Base-by-base conservation (phyloP, 2,113 vertebrate genomes). In the Beaufortia kweichowensis region DNA sequence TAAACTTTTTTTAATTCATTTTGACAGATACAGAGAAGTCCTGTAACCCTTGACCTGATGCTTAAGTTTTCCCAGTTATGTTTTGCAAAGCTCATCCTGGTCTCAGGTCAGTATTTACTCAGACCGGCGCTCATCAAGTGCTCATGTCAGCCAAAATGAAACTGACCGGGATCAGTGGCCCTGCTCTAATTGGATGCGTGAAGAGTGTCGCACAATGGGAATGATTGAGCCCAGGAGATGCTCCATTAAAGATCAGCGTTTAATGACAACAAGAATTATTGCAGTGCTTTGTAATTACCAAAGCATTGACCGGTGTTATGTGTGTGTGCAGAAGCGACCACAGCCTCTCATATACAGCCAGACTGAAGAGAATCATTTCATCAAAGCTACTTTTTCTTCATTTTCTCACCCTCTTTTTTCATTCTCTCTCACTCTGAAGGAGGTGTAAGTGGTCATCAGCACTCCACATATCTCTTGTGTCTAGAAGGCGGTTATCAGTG, bases 381-480 rank as follows among this genome's bases (percentile, higher is more conserved):
- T 90, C 89, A 90, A 85, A 84, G 55, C 50, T 3, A 1, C 62
- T 89, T 90, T 59, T 67, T 50, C 55, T 50, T 75, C 6, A 67
- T 48, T 60, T 14, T 62, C 71, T 61, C 71, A n/a, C 12, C 43
- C 76, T 19, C 31, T 62, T 70, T 46, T 69, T 35, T 26, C 39
- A 8, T 11, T 31, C 4, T 53, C 85, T 86, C 85, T 78, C 81
- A 41, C 79, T 82, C 81, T 88, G 89, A 91, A 88, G 90, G 90
- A 89, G 87, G 87, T 84, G 84, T 90, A 91, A 92, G 90, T 90
- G 89, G 88, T 88, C 87, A 90, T 93, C 91, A 90, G 85, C 59
- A 81, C 88, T 85, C 59, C 84, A 87, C 78, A 80, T 86, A 86
- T 87, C 87, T 86, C 88, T 85, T 86, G 39, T 46, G 71, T 61